Percentiles rank a stretch among this genome's conserved stretches.
These are phyloP conservation scores for Pluvialis apricaria DNA, from an alignment of 2,113 vertebrate species.

Conservation along the genomic window DNA sequence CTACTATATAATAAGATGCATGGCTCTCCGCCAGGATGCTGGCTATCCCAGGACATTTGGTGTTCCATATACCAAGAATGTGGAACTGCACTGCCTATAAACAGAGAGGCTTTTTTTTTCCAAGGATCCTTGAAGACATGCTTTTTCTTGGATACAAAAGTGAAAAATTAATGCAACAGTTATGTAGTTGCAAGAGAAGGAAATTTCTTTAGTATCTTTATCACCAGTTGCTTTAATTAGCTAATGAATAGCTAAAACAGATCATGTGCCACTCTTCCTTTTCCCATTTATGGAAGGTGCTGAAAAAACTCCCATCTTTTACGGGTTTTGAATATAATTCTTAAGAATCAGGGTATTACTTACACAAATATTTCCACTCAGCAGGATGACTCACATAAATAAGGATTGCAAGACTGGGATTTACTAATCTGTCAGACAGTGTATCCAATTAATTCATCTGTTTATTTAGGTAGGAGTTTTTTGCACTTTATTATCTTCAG, in stretches of 20 bases:
- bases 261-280: not conserved
- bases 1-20: conserved; percentile 56
- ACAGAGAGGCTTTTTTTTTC: conserved; percentile 31
- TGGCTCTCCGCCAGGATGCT: conserved; percentile 61
- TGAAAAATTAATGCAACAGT: not conserved
- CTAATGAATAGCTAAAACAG: not conserved
- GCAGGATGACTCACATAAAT: conserved; percentile 15
- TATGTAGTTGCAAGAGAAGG: not conserved
- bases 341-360: conserved; percentile 7
- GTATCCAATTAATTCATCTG: conserved; percentile 33
- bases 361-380: conserved; percentile 28
- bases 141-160: not conserved
- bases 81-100: conserved; percentile 42
- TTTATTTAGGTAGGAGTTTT: conserved; percentile 49
- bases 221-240: not conserved
- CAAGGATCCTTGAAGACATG: not conserved
- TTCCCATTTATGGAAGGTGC: not conserved
- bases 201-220: not conserved
- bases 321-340: not conserved
- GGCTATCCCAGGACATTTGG: conserved; percentile 44
- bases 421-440: conserved; percentile 15
- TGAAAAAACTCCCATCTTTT: not conserved
- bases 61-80: conserved; percentile 53
- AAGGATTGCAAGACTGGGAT: not conserved
- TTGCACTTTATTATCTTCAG: conserved; percentile 20